Base-by-base conservation (phyloP, 2,113 vertebrate species). In the Crocuta crocuta region DNA sequence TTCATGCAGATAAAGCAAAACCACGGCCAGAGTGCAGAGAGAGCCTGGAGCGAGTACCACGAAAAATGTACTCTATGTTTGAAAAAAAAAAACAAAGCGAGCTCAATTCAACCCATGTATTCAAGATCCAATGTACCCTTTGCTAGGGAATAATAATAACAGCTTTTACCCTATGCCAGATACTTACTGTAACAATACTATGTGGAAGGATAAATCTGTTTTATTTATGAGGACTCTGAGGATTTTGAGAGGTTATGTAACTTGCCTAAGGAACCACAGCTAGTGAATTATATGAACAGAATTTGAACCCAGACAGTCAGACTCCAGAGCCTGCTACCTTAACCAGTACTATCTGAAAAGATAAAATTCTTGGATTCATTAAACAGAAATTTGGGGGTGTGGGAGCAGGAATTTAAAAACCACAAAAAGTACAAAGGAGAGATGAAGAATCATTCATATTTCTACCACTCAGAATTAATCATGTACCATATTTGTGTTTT, bases 271-370 rank as follows among this genome's bases (percentile, higher is more conserved):
- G 94, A 94, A 74, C 48, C 86, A 85, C 24, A 61, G 50, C 5
- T 61, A 66, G 81, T 91, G 78, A 86, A 65, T 65, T 71, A 10
- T 33, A 61, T 28, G 26, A 33, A 70, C 71, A 84, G 92, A 91
- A 96, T 95, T 76, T 85, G 65, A 91, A 93, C 53, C 19, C 74
- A 80, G 95, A 55, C 28, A 86, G 23, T 53, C 68, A 79, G 71
- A n/a, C 58, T 70, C 76, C 58, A 91, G 80, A 91, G 39, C 28
- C 43, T 74, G 45, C 35, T 70, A 63, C 55, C 33, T 93, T 78
- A 65, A 81, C 84, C 19, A 61, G 65, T 21, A 83, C 16, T 68
- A 48, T 87, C 76, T 80, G 55, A 87, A 88, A 65, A 76, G 81
- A n/a, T 16, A 43, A 13, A 55, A 53, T 85, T 88, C 24, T 39